These are phyloP conservation scores for Scelioninae gen. 1 DNA, from an alignment of 2,888 invertebrate genomes.

Conservation along the genomic window DNA sequence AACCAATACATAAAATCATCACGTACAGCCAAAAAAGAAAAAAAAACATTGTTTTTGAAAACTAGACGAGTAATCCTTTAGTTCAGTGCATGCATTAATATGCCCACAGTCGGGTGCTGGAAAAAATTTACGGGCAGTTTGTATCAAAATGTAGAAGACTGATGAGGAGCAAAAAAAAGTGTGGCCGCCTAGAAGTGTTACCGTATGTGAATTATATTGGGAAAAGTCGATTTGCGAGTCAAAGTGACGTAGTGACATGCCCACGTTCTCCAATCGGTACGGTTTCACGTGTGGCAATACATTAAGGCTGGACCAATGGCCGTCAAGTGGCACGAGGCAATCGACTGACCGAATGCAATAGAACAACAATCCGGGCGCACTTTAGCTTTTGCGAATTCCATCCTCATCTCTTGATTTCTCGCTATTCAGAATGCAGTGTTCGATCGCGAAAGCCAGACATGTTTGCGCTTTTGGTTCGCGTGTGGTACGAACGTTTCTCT, in stretches of 20 bases:
- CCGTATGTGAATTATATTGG: conserved; percentile 59
- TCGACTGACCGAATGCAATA: conserved; percentile 81
- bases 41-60: too few relatives aligned
- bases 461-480: conserved; percentile 77
- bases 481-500: conserved; percentile 77
- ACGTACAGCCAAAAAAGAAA: too few relatives aligned
- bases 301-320: conserved; percentile 80
- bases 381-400: conserved; percentile 77
- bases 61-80: too few relatives aligned
- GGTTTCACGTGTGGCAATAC: conserved; percentile 69
- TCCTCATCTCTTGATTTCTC: conserved; percentile 75
- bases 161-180: conserved; percentile 38
- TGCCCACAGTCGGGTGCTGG: too few relatives aligned
- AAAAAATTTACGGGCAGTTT: conserved; percentile 7
- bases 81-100: too few relatives aligned
- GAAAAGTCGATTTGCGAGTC: conserved; percentile 69
- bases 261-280: conserved; percentile 67
- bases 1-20: too few relatives aligned
- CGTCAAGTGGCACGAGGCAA: conserved; percentile 83
- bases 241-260: conserved; percentile 65
- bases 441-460: conserved; percentile 77
- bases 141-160: conserved; percentile 10
- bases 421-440: conserved; percentile 75
- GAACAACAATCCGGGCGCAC: conserved; percentile 75
- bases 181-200: conserved; percentile 32